phyloP scores from a whole-genome alignment of 2,888 invertebrate genomes.

The Euplagia quadripunctaria region DNA sequence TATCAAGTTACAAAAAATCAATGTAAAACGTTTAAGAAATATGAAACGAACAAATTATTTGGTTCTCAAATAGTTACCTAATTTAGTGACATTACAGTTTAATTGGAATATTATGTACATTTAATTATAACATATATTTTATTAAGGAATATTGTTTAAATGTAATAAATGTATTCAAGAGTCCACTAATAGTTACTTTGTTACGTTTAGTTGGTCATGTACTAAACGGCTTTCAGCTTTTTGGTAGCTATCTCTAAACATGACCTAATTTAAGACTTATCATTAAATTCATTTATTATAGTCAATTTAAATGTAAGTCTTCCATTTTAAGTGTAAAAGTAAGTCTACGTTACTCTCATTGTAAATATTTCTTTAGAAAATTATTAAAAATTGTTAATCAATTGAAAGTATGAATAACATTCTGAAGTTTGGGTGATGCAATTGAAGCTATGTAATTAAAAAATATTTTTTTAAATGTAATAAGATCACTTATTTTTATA shows the following conservation, averaged over 20 bases:
- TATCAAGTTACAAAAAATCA: background rate
- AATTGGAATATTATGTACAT: conserved; percentile 39
- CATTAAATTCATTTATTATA: conserved; percentile 61
- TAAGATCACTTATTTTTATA: conserved; percentile 81
- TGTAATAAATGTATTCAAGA: conserved; percentile 48
- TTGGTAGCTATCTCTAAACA: conserved; percentile 67
- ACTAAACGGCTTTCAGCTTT: conserved; percentile 57
- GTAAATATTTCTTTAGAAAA: conserved; percentile 71
- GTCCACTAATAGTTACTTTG: conserved; percentile 57
- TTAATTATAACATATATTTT: conserved; percentile 39
- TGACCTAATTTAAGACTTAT: conserved; percentile 67
- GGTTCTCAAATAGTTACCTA: conserved; percentile 47
- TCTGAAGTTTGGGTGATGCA: conserved; percentile 58
- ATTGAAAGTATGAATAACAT: conserved; percentile 50
- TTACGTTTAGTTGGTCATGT: conserved; percentile 67
- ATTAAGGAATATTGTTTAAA: conserved; percentile 45
- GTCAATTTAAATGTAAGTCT: conserved; percentile 76
- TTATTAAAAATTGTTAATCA: conserved; percentile 41
- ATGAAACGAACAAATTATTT: conserved; percentile 21
- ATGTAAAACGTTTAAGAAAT: conserved; percentile 9
- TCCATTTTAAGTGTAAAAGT: conserved; percentile 52
- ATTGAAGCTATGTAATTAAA: conserved; percentile 63
- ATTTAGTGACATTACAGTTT: conserved; percentile 39
- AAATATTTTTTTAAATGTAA: conserved; percentile 56
- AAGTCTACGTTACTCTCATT: conserved; percentile 56